These are phyloP conservation scores for Bathynomus jamesi DNA, from an alignment of 1,140 invertebrate species.

Conservation along the genomic window DNA sequence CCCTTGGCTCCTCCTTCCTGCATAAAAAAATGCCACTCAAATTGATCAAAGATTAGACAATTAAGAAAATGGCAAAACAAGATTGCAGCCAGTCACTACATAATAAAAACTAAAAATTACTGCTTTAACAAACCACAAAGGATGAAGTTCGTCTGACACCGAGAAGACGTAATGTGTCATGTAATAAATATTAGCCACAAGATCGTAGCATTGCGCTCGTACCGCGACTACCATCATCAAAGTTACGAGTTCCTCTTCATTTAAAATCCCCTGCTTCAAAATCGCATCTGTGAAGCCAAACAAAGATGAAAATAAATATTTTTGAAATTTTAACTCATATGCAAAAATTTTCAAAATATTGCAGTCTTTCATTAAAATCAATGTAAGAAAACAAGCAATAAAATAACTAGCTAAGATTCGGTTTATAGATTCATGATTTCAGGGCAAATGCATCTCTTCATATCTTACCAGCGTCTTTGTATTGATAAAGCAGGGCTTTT, in stretches of 20 bases:
- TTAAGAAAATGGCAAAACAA: too few species aligned
- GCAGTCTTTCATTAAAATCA: too few species aligned
- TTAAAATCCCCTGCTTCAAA: background rate
- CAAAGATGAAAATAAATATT: background rate
- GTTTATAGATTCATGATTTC: too few species aligned
- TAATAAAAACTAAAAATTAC: too few species aligned
- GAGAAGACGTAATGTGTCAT: conserved; percentile 31
- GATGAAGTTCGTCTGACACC: conserved; percentile 18
- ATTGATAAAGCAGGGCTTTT: conserved; percentile 18
- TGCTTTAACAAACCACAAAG: too few species aligned
- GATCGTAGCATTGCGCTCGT: conserved; percentile 23
- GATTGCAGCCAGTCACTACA: too few species aligned
- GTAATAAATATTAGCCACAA: conserved; percentile 29
- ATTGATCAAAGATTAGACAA: too few species aligned
- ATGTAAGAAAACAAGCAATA: too few species aligned
- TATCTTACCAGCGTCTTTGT: conserved; percentile 26
- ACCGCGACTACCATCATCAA: conserved; percentile 25
- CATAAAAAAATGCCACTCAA: too few species aligned
- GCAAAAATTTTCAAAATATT: background rate
- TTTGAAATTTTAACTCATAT: background rate
- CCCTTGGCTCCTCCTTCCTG: too few species aligned
- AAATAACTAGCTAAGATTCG: too few species aligned
- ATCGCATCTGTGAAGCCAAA: background rate
- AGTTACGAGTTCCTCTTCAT: conserved; percentile 15
- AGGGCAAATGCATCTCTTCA: too few species aligned